Evolutionary conservation across 2,888 invertebrate species (phyloP), one percentile per base, ranked within the genome.

Genomic region (Drosophila dives): DNA sequence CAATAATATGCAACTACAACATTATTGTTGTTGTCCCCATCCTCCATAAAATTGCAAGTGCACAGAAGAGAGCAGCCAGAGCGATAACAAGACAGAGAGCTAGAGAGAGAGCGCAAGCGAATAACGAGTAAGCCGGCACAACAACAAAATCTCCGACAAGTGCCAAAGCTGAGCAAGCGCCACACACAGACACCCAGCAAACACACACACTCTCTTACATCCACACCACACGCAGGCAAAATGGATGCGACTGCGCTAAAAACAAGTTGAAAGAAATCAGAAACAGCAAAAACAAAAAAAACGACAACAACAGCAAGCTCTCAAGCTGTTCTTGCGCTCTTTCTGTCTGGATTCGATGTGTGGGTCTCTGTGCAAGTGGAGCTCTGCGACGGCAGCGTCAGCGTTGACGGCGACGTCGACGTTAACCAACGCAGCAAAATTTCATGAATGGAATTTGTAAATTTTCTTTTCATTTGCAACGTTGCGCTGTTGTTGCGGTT

Each of bases 361-460:
- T 75, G 68, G 72, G 60, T 74, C 69, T 74, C 72, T 65, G 59
- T 71, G 71, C 42, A 75, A 83, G 64, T 73, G 72, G 65, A 85
- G 86, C 74, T 80, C 61, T 56, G 29, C 56, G 42, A 23, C 33
- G 34, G 48, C 60, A 33, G 26, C 48, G 60, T 10, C 40, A 17
- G 7, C 32, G 42, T 20, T 58, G 32, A 7, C 54, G 62, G 53
- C 60, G 34, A 51, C 73, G 71, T 38, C 53, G n/a, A 34, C 72
- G 75, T 70, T 69, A 67, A 64, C 67, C 72, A 78, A 89, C 88
- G 88, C 76, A 78, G 89, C 80, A 80, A 84, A 91, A 92, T 88
- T 85, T 87, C 91, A 92, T 92, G 92, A 92, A 92, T 92, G 92
- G 92, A 92, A 92, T 92, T 92, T 90, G 91, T 92, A 92, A 92